Evolutionary conservation across 2,797 vertebrate species (phyloP).

Genomic region (Eulemur mongoz): DNA sequence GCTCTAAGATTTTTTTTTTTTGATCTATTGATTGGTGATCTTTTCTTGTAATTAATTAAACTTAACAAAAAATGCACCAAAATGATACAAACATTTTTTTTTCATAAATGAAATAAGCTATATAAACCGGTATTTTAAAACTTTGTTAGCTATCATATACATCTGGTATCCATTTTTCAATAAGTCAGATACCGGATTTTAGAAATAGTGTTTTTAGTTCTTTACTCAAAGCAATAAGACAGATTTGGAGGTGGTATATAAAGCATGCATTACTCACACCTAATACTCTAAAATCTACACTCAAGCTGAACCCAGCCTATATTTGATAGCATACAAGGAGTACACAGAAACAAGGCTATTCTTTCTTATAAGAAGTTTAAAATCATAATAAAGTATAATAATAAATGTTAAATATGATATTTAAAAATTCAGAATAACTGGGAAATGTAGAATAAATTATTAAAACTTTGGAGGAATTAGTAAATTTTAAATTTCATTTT

Average conservation of each 20-base stretch:
- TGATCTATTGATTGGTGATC: neutral
- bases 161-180: neutral
- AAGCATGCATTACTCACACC: neutral
- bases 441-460: neutral
- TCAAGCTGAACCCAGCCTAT: neutral
- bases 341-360: neutral
- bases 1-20: neutral
- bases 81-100: neutral
- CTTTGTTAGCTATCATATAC: neutral
- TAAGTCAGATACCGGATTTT: neutral
- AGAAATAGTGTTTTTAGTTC: neutral
- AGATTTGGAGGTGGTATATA: neutral
- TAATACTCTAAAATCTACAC: neutral
- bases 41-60: neutral
- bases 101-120: neutral
- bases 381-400: neutral
- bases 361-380: neutral
- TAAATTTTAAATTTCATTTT: slow-evolving; percentile 5
- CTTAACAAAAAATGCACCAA: neutral
- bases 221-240: neutral
- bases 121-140: neutral
- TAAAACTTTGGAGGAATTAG: slow-evolving; percentile 1
- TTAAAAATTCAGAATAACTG: neutral
- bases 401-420: neutral
- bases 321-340: neutral